These are phyloP conservation scores for Saxicola maurus DNA, from an alignment of 2,797 vertebrate species.

Conservation along the genomic window DNA sequence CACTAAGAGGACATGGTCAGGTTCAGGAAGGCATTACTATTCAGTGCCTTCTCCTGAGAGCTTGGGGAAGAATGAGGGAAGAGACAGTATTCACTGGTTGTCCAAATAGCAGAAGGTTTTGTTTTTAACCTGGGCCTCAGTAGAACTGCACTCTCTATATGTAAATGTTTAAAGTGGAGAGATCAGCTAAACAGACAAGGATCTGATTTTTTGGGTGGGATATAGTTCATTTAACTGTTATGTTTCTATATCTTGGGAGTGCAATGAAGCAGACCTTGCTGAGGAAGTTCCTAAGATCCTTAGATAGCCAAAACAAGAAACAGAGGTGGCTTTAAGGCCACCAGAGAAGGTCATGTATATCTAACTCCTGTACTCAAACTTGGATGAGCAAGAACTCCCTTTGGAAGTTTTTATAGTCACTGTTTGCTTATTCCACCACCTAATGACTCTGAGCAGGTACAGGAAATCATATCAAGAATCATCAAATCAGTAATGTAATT, in stretches of 20 bases:
- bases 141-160: background rate
- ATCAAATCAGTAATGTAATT: background rate
- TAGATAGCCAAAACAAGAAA: background rate
- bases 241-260: background rate
- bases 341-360: background rate
- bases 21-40: background rate
- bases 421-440: background rate
- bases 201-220: background rate
- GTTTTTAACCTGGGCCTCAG: background rate
- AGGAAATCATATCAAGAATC: background rate
- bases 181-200: background rate
- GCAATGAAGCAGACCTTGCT: background rate
- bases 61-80: fast-evolving
- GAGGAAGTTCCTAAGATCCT: background rate
- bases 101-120: background rate
- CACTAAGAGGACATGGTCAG: background rate
- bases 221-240: background rate
- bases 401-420: background rate
- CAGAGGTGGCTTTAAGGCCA: background rate
- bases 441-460: background rate
- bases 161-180: background rate
- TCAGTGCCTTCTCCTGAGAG: background rate
- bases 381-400: background rate
- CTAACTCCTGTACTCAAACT: background rate
- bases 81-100: background rate